These are phyloP conservation scores for Frieseomelitta varia DNA, from an alignment of 1,140 invertebrate species.

Conservation along the genomic window DNA sequence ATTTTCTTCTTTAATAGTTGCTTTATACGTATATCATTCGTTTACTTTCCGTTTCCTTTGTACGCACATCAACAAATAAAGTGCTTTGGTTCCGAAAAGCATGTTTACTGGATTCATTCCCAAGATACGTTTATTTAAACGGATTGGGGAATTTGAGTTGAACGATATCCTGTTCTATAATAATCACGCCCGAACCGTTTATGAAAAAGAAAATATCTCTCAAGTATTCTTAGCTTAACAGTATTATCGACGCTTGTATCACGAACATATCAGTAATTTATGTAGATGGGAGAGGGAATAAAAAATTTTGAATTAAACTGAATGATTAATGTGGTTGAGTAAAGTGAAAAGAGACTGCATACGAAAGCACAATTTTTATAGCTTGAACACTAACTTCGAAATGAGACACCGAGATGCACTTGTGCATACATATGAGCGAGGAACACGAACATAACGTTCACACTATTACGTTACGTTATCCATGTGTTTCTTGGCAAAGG, in stretches of 20 bases:
- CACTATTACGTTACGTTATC: slow-evolving; percentile 54
- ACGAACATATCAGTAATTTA: background rate
- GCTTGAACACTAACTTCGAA: background rate
- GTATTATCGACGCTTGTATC: background rate
- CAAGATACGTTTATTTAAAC: background rate
- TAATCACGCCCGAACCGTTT: background rate
- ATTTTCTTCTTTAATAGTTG: background rate
- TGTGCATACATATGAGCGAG: slow-evolving; percentile 59
- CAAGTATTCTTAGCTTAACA: background rate
- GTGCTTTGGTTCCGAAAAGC: slow-evolving; percentile 12
- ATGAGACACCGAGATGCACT: slow-evolving; percentile 69
- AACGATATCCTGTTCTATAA: background rate
- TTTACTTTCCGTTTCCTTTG: slow-evolving; percentile 19
- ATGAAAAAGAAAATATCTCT: background rate
- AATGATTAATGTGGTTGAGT: background rate
- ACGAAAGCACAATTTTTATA: background rate
- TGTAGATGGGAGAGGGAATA: background rate
- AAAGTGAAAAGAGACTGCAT: background rate
- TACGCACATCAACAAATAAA: slow-evolving; percentile 37
- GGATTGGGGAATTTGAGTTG: background rate
- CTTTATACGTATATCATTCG: background rate
- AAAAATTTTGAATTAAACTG: background rate
- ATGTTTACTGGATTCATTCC: slow-evolving; percentile 29
- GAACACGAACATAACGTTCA: slow-evolving; percentile 22
- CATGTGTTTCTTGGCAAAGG: slow-evolving; percentile 73